These are phyloP conservation scores for Danaus plexippus DNA, from an alignment of 1,140 invertebrate genomes.

Conservation along the genomic window DNA sequence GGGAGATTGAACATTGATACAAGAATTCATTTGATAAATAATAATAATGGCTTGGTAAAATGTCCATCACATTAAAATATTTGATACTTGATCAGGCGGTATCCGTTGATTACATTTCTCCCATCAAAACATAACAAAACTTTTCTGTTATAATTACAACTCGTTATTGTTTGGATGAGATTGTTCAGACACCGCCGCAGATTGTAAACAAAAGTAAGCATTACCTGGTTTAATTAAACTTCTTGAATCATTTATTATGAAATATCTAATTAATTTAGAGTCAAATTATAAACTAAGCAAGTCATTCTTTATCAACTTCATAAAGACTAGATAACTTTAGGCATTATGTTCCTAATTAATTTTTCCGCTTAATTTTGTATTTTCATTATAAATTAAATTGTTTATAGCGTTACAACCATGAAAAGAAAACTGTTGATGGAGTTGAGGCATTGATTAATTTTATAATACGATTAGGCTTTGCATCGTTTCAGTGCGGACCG, in stretches of 20 bases:
- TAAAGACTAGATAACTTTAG: constrained; percentile 7
- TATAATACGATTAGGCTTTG: not conserved
- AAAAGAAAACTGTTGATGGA: too few species aligned
- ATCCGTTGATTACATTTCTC: constrained; percentile 52
- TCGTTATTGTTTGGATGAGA: constrained; percentile 35
- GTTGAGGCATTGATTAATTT: too few species aligned
- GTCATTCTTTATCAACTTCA: constrained; percentile 22
- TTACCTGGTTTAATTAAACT: constrained; percentile 41
- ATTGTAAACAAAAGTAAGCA: constrained; percentile 33
- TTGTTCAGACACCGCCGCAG: constrained; percentile 26
- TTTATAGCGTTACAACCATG: too few species aligned
- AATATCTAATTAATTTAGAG: constrained; percentile 34
- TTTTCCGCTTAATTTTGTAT: too few species aligned
- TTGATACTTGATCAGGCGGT: constrained; percentile 9
- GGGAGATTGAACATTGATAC: too few species aligned
- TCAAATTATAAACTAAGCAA: constrained; percentile 33
- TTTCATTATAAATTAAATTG: too few species aligned
- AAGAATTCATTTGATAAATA: too few species aligned
- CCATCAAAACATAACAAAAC: constrained; percentile 37
- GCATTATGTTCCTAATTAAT: constrained; percentile 9
- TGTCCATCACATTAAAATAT: constrained; percentile 34
- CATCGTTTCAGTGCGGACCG: constrained; percentile 2
- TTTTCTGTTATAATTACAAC: constrained; percentile 33
- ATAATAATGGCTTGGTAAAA: constrained; percentile 3
- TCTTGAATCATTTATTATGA: constrained; percentile 38